Conservation (phyloP, 2,113 vertebrate genomes). For the Scartelaos histophorus region DNA sequence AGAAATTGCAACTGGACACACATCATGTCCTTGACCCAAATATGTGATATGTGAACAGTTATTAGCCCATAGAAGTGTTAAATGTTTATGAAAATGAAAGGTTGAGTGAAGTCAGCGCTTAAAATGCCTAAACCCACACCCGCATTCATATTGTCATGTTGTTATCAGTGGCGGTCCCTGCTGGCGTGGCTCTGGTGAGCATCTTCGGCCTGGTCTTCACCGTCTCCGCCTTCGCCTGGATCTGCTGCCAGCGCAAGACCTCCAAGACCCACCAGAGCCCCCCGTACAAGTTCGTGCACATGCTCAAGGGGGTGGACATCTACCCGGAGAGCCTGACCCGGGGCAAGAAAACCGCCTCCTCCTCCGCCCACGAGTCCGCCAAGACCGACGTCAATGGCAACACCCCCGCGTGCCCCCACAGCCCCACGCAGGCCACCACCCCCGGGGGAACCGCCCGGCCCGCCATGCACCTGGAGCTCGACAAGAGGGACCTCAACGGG, state of each 20-base stretch:
- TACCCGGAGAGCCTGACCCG: conserved; percentile 93
- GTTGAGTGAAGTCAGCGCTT: too few species aligned
- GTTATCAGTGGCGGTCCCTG: conserved; percentile 87
- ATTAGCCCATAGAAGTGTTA: too few species aligned
- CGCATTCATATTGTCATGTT: conserved; percentile 25
- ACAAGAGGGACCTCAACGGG: conserved; percentile 94
- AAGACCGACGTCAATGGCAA: conserved; percentile 75
- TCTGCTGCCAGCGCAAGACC: conserved; percentile 97
- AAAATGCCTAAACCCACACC: too few species aligned
- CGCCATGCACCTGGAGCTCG: conserved; percentile 88
- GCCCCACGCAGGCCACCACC: conserved; percentile 72
- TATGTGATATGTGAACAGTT: too few species aligned
- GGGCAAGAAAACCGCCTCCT: conserved; percentile 91
- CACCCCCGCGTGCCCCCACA: conserved; percentile 27
- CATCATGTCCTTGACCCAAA: too few species aligned
- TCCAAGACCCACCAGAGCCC: conserved; percentile 92
- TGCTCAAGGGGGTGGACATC: conserved; percentile 97
- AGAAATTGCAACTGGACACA: too few species aligned
- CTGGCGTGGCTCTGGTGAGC: conserved; percentile 90
- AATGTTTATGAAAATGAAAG: too few species aligned
- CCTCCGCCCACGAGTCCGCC: conserved; percentile 68
- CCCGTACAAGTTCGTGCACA: conserved; percentile 97
- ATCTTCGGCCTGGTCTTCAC: conserved; percentile 95
- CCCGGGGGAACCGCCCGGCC: conserved; percentile 71
- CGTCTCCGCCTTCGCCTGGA: conserved; percentile 94